Base-by-base conservation (phyloP, 2,797 vertebrate genomes). In the Spheniscus humboldti region DNA sequence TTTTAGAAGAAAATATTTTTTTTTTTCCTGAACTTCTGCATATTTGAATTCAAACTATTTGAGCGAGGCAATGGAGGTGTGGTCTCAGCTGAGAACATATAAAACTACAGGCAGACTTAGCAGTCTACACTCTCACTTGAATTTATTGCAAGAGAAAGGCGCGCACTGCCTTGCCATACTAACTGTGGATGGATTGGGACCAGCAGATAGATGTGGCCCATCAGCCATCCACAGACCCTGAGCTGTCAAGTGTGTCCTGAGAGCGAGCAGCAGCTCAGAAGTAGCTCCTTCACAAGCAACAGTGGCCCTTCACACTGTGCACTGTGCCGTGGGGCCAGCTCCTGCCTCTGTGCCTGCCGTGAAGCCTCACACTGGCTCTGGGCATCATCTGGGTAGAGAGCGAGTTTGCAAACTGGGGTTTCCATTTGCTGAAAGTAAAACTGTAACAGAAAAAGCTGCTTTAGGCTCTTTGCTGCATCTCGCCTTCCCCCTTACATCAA, bases 151-250 rank as follows among this genome's bases (percentile, higher is more conserved):
- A 52, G 31, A 24, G 20, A 33, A 72, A 81, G 22, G 41, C 14
- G 2, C 0, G 0, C 13, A 5, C 41, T 23, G 35, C 41, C 41
- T 64, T 52, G n/a, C 59, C 47, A 2, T n/a, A 6, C 23, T n/a
- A 47, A 52, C 75, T 41, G 11, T 1, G 7, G 28, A 10, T n/a
- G 60, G n/a, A 24, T 43, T n/a, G 8, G 33, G 60, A 27, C 37
- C 47, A 52, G n/a, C 1, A 0, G 18, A 5, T 5, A 39, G 60
- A 28, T 28, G 30, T 37, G 64, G 13, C 24, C n/a, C 24, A 18
- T 53, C 64, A 47, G 74, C 35, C 35, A 47, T 24, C 23, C 6
- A 2, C 23, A 76, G 64, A 9, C 55, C 17, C 18, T 20, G n/a
- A 75, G 27, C 48, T 71, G 18, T 66, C 67, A 37, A 5, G 19